Base-by-base conservation (phyloP, 2,797 vertebrate genomes). In the Allobates femoralis region DNA sequence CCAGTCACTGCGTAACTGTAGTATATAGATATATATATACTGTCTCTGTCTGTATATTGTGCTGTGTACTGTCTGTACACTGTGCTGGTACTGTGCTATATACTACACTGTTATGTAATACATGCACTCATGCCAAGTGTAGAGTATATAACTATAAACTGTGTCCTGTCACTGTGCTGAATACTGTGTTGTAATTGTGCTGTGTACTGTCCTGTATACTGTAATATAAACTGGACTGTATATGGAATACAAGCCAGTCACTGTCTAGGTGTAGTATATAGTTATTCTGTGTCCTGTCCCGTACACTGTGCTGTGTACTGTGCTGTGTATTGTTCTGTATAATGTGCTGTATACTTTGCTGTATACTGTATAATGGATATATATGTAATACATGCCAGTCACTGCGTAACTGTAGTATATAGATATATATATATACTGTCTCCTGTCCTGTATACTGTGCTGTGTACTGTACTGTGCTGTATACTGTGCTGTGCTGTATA, bases 1-100 rank as follows among this genome's bases (percentile, higher is more conserved):
- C 92, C 91, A 92, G 93, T 83, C 53, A 84, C 94, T 93, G 94
- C 93, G 32, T 8, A 32, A 69, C 32, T 69, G 66, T 69, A 30
- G 32, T 19, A 2, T 67, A 37, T 69, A 34, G 37, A 34, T 69
- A 32, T 69, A n/a, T n/a, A n/a, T n/a, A 21, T 37, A 23, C 32
- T 37, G 3, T 67, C 16, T 66, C 6, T 16, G 32, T 14, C 23
- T 58, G 56, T 58, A 58, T 2, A 1, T 16, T 67, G n/a, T n/a
- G n/a, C n/a, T n/a, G 18, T 69, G 34, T 69, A 34, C 32, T 69
- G 6, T 69, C 7, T 69, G 21, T 37, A 21, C 11, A 7, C 11
- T 3, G 7, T 37, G 19, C 66, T 37, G 32, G 19, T 7, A 37
- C 19, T 69, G 26, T 28, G 19, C 56, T 60, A 14, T 28, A 19